phyloP scores from a whole-genome alignment of 1,140 invertebrate genomes.

The Pachypeltis micranthus region DNA sequence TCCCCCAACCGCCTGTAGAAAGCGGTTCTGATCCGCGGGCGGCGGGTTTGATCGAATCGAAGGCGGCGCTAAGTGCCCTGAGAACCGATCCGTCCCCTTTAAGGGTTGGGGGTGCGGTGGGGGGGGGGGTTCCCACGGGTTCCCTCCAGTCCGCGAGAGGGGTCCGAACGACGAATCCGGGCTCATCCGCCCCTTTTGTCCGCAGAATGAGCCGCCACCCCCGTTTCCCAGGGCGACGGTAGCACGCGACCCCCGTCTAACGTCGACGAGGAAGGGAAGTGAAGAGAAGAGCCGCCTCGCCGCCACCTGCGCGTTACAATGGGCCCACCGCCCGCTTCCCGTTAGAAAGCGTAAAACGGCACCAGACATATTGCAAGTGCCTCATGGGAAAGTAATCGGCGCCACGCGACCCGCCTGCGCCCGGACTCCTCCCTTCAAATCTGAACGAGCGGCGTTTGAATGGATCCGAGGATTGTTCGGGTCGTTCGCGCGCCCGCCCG shows the following conservation, averaged over 20 bases:
- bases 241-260: not conserved
- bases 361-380: slow-evolving; percentile 9
- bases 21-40: too few species aligned
- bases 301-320: not conserved
- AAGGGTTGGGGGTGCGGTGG: not conserved
- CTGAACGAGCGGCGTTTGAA: not conserved
- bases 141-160: too few species aligned
- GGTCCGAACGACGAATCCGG: too few species aligned
- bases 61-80: not conserved
- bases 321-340: too few species aligned
- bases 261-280: too few species aligned
- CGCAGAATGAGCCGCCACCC: not conserved
- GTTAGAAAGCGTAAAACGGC: not conserved
- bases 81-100: not conserved
- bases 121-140: not conserved
- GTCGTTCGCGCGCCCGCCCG: too few species aligned
- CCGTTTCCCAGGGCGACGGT: not conserved
- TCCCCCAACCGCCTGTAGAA: too few species aligned
- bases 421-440: too few species aligned
- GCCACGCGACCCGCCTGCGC: not conserved
- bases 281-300: too few species aligned
- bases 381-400: slow-evolving; percentile 5
- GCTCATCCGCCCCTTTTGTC: too few species aligned
- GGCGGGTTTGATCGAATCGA: too few species aligned
- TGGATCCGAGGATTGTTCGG: not conserved